These are phyloP conservation scores for Pheosia tremula DNA, from an alignment of 2,888 invertebrate species.

Conservation along the genomic window DNA sequence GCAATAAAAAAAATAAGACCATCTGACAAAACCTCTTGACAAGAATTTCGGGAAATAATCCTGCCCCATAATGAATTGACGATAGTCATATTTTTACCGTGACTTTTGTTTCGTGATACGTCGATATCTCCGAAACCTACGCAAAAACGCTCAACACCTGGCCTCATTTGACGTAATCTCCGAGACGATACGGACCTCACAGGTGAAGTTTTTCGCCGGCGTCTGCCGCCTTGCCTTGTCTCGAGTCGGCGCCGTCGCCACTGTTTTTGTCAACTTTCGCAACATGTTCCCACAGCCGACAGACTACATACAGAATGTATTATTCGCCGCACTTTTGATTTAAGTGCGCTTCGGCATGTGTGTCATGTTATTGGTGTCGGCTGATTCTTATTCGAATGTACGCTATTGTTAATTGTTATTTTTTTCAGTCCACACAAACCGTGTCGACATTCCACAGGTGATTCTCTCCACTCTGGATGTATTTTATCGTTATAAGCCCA, in stretches of 20 bases:
- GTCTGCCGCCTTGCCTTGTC: slow-evolving; percentile 40
- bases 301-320: slow-evolving; percentile 54
- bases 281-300: slow-evolving; percentile 56
- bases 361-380: slow-evolving; percentile 33
- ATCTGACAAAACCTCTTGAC: neutral
- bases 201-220: slow-evolving; percentile 49
- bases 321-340: slow-evolving; percentile 55
- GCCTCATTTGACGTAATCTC: slow-evolving; percentile 39
- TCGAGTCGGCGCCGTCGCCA: slow-evolving; percentile 60
- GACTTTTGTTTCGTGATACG: slow-evolving; percentile 13
- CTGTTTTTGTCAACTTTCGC: slow-evolving; percentile 75
- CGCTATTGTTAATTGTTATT: slow-evolving; percentile 23
- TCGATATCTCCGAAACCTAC: slow-evolving; percentile 15
- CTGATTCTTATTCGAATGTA: slow-evolving; percentile 29
- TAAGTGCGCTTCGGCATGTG: slow-evolving; percentile 43
- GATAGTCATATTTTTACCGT: neutral
- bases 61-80: neutral
- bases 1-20: too few relatives aligned
- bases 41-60: neutral
- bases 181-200: slow-evolving; percentile 54
- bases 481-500: slow-evolving; percentile 24
- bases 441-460: slow-evolving; percentile 29
- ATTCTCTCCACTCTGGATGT: slow-evolving; percentile 14
- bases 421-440: slow-evolving; percentile 25
- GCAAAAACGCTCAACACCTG: slow-evolving; percentile 40